Evolutionary conservation across 2,888 invertebrate species (phyloP).

Genomic region (Nymphalis c-album): DNA sequence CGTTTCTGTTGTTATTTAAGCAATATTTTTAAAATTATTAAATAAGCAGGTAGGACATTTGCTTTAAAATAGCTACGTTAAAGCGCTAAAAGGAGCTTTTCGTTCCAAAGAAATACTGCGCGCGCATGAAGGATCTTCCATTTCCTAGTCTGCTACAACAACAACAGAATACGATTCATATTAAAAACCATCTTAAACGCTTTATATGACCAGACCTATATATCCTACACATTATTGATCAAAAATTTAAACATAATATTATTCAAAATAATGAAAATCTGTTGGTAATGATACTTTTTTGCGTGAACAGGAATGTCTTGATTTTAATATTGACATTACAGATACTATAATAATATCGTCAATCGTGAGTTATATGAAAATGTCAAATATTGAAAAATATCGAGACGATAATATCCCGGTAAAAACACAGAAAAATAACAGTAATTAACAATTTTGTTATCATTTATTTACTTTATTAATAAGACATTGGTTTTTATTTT

Average conservation of each 20-base stretch:
- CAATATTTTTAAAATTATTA: not conserved
- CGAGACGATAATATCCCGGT: not conserved
- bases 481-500: not conserved
- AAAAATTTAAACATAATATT: too few species aligned
- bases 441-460: not conserved
- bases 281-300: not conserved
- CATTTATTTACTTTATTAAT: not conserved
- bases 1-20: too few species aligned
- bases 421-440: not conserved
- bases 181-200: not conserved
- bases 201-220: too few species aligned
- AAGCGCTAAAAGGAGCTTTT: slow-evolving; percentile 9
- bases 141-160: not conserved
- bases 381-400: not conserved
- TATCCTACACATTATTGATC: too few species aligned
- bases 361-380: too few species aligned
- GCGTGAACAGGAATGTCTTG: not conserved
- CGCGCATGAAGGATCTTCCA: slow-evolving; percentile 9
- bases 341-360: not conserved
- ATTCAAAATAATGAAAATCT: too few species aligned
- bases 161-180: not conserved
- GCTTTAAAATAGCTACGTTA: not conserved
- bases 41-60: not conserved
- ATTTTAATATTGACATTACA: not conserved
- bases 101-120: slow-evolving; percentile 7